These are phyloP conservation scores for Cuniculus paca DNA, from an alignment of 2,797 vertebrate genomes.

Conservation along the genomic window DNA sequence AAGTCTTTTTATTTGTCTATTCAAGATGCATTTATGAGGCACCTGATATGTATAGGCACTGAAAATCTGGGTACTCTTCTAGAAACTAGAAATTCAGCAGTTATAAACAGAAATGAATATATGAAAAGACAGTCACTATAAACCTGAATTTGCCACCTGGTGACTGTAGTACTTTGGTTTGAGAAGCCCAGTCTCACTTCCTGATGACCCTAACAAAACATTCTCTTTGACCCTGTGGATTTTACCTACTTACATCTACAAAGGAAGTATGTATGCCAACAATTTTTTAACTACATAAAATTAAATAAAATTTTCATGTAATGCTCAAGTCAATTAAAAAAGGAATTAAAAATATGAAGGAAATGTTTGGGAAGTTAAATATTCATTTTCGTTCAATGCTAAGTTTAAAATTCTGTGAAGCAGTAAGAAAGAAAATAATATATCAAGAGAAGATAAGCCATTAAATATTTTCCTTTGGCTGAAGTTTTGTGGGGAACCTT, in stretches of 20 bases:
- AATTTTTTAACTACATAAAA: neutral
- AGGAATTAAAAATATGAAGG: neutral
- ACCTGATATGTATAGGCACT: neutral
- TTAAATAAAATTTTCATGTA: neutral
- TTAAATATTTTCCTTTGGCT: slow-evolving; percentile 23
- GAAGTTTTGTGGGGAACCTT: neutral
- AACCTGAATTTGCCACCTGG: neutral
- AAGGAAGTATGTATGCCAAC: neutral
- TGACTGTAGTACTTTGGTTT: neutral
- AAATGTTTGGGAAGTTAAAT: neutral
- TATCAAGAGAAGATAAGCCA: neutral
- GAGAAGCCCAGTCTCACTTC: neutral
- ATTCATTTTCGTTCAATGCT: neutral
- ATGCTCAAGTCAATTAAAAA: neutral
- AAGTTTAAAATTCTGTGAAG: slow-evolving; percentile 36
- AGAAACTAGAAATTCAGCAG: neutral
- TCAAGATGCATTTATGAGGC: neutral
- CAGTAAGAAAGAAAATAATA: neutral
- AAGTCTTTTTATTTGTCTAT: neutral
- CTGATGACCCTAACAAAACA: neutral
- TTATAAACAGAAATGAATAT: neutral
- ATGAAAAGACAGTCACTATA: neutral
- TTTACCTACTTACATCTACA: neutral
- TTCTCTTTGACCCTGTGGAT: neutral
- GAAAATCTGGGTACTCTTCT: neutral